Base-by-base conservation (phyloP, 2,797 vertebrate species). In the Lepus townsendii region DNA sequence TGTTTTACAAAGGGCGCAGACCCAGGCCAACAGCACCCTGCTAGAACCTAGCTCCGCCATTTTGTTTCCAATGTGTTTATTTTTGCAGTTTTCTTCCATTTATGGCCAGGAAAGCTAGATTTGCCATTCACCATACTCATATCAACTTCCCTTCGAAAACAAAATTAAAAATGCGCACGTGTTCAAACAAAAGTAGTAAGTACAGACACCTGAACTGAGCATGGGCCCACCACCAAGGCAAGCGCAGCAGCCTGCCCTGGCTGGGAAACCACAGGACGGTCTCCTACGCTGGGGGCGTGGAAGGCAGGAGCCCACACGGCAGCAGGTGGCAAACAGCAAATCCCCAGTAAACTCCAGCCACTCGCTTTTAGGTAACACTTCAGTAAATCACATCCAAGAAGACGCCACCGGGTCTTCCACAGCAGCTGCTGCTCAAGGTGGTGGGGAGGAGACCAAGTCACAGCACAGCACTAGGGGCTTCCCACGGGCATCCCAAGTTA, bases 401-500 rank as follows among this genome's bases (percentile, higher is more conserved):
- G 93, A 93, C 88, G 27, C n/a, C 54, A 62, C 35, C 26, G 26
- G 83, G 52, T 90, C 52, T 86, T 79, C 66, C 3, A 1, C 42
- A 84, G 85, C 65, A 79, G 92, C 68, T 69, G 60, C 54, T n/a
- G 75, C 68, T 88, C 50, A 27, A 27, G 92, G 26, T 83, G 69
- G 80, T 88, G 66, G 73, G 26, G 91, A 32, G 42, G 35, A 84
- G 82, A 88, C 73, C 76, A 84, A 85, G 72, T 71, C 52, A 73
- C 38, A 90, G 38, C 84, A 80, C 11, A 60, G 66, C 78, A 69
- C 88, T 38, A 87, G 42, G 93, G 83, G 35, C 91, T 87, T 95
- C 91, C 65, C 76, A 32, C 0, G 60, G 72, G 79, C 93, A 97
- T 93, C 95, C 91, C 94, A 92, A 96, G 93, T 52, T 88, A 88